Conservation (phyloP, 2,113 vertebrate species). For the Acinonyx jubatus region DNA sequence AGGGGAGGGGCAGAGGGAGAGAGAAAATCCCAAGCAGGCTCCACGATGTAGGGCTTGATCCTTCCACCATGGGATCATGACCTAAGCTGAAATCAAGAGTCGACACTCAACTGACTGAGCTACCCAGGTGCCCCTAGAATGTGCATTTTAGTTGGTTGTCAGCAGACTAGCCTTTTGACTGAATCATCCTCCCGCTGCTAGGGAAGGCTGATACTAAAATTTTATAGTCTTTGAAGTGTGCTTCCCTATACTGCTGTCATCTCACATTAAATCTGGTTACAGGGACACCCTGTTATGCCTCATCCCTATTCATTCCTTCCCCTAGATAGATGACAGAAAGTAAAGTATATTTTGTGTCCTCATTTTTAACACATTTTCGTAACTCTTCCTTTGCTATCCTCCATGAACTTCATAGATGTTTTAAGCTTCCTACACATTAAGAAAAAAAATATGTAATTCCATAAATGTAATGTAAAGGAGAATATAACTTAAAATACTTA, state of each 20-base stretch:
- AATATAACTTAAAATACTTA: background rate
- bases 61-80: background rate
- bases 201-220: background rate
- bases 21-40: background rate
- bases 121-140: background rate
- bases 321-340: background rate
- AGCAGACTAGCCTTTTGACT: constrained; percentile 12
- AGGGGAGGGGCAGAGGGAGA: background rate
- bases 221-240: background rate
- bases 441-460: background rate
- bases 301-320: background rate
- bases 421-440: background rate
- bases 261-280: constrained; percentile 17
- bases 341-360: background rate
- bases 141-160: background rate
- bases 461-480: constrained; percentile 14
- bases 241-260: background rate
- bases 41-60: background rate
- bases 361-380: background rate
- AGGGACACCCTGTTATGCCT: background rate
- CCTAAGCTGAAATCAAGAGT: background rate
- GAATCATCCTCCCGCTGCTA: background rate
- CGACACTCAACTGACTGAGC: background rate
- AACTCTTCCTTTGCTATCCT: background rate
- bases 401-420: constrained; percentile 14